Base-by-base conservation (phyloP, 2,888 invertebrate genomes). In the Amblyjoppa fuscipennis region DNA sequence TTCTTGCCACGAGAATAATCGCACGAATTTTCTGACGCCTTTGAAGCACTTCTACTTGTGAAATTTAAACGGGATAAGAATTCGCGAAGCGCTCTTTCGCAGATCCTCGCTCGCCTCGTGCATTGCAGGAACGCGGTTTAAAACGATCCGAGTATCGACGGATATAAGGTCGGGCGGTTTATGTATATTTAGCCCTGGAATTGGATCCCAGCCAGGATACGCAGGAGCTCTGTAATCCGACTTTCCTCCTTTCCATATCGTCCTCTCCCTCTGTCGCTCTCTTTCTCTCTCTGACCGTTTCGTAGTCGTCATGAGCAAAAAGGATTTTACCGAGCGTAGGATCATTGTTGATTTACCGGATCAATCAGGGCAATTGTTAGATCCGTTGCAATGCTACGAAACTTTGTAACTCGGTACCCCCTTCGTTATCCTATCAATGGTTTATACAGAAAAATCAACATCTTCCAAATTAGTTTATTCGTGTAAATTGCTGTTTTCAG, bases 191-290 rank as follows among this genome's bases (percentile, higher is more conserved):
- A 90, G 89, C 84, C 86, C 85, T 87, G 84, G 87, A 89, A 88
- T 89, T 90, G 90, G 88, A 89, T 83, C 83, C 85, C 41, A 87
- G 89, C 91, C 90, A 90, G 90, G 88, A 90, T 86, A 85, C 84
- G 74, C 69, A 83, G 78, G 76, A 81, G 85, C 89, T 90, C 89
- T 89, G 90, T 91, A 92, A 91, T 91, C 88, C 88, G 90, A 91
- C 91, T 87, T 87, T 84, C 81, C 66, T 75, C 31, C 74, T 20
- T 25, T 64, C 28, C 75, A 34, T 51, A 5, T 13, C 49, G 5
- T 66, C 34, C n/a, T 66, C 13, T 71, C 31, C 16, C 49, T n/a
- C 68, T 38, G 28, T 75, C 20, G 20, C 41, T 59, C 66, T 34
- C 31, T 49, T 38, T 71, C 20, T 71, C 20, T 34, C 13, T 71